Percentiles rank a stretch among this genome's conserved stretches.
Conservation (phyloP, 2,797 vertebrate genomes). For the Schizopygopsis pylzovi region DNA sequence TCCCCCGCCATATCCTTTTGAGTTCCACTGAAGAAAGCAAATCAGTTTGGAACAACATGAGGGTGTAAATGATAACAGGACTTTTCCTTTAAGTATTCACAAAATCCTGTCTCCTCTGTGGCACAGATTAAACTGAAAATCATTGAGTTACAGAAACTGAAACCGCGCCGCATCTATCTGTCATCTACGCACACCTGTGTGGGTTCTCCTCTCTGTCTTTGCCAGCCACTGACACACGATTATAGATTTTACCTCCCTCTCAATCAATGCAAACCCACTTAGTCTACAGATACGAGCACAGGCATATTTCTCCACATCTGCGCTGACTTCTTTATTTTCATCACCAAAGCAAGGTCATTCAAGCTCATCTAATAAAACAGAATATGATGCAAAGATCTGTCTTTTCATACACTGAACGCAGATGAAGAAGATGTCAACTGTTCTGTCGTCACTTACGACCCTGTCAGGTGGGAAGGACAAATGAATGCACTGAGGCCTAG, state of each 20-base stretch:
- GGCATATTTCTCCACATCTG: slow-evolving; percentile 41
- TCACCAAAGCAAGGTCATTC: slow-evolving; percentile 41
- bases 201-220: slow-evolving; percentile 30
- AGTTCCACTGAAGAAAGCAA: neutral
- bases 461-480: slow-evolving; percentile 44
- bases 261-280: slow-evolving; percentile 63
- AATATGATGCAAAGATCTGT: slow-evolving; percentile 49
- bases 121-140: slow-evolving; percentile 26
- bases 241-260: slow-evolving; percentile 54
- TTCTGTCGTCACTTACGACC: slow-evolving; percentile 45
- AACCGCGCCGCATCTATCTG: neutral
- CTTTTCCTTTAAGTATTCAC: neutral
- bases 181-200: neutral
- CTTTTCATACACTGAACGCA: slow-evolving; percentile 26
- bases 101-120: slow-evolving; percentile 11
- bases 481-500: slow-evolving; percentile 43
- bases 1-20: too few relatives aligned
- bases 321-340: slow-evolving; percentile 43
- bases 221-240: slow-evolving; percentile 30
- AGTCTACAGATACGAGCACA: slow-evolving; percentile 53
- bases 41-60: neutral
- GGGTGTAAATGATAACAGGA: neutral
- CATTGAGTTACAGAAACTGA: slow-evolving; percentile 51
- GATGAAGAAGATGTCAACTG: slow-evolving; percentile 44
- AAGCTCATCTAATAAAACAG: slow-evolving; percentile 22